Evolutionary conservation across 1,140 invertebrate species (phyloP), one percentile per base, ranked within the genome.

Genomic region (Bilobella aurantiaca): DNA sequence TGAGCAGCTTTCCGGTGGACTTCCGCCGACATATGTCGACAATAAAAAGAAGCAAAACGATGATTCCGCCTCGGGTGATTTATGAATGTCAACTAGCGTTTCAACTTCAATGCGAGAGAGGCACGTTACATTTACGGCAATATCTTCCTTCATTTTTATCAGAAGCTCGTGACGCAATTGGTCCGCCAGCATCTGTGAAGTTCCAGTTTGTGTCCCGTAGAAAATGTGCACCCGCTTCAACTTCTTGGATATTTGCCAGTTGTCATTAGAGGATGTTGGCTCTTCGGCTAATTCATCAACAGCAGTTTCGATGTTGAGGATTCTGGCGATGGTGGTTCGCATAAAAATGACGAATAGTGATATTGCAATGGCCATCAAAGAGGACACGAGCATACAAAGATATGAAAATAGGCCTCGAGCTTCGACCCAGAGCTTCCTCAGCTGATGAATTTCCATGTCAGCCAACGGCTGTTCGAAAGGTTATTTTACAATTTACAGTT

Each of bases 21-120:
- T 65, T 2, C 84, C 84, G 69, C 82, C 81, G 2, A 75, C 77
- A 72, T 84, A 82, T 0, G 84, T 85, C 5, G 83, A 82, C 25
- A 84, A 69, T 29, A 85, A 72, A 66, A 84, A 79, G 16, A 85
- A 69, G 1, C 30, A 37, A 42, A 3, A 28, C 1, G 66, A 37
- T n/a, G 31, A 29, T 16, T 29, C 30, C 12, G 49, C 30, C n/a
- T 61, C 56, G 37, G 49, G n/a, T 21, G 27, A 34, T 37, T 63
- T 25, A 3, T 57, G 28, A 14, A 68, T 8, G 18, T 64, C 67
- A 30, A 34, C 30, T 14, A 69, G 62, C 23, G 29, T 42, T 57
- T 69, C 65, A 0, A 62, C 65, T 32, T 70, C 70, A 27, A 68
- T 16, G 3, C 8, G 1, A 5, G 34, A 49, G 1, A 70, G 25